These are phyloP conservation scores for Heterotis niloticus DNA, from an alignment of 2,113 vertebrate genomes.

Conservation along the genomic window DNA sequence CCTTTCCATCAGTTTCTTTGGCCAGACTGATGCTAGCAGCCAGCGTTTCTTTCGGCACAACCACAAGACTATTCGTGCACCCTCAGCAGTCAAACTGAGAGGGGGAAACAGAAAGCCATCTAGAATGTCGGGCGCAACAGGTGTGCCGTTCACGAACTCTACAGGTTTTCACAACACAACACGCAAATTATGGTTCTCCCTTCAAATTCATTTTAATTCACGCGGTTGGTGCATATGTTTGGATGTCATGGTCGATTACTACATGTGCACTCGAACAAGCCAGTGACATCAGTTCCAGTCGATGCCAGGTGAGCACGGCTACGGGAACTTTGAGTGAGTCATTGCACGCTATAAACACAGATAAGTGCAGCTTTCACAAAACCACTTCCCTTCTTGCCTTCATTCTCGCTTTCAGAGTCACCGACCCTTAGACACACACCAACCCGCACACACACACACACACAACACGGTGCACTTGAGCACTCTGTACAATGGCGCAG, in stretches of 20 bases:
- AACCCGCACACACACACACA: background rate
- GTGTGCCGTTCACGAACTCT: no score
- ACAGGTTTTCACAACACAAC: no score
- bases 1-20: no score
- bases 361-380: conserved; percentile 23
- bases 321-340: conserved; percentile 28
- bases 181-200: no score
- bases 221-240: no score
- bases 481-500: background rate
- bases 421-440: conserved; percentile 20
- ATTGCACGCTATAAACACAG: conserved; percentile 18
- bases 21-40: no score
- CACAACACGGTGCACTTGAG: background rate
- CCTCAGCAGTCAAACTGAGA: no score
- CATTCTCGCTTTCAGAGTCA: conserved; percentile 31
- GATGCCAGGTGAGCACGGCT: conserved; percentile 20
- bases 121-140: no score
- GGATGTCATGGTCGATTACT: background rate
- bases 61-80: no score
- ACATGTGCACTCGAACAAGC: background rate
- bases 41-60: no score
- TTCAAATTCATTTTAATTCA: no score
- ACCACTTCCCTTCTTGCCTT: conserved; percentile 27
- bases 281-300: conserved; percentile 30
- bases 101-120: no score